Evolutionary conservation across 2,113 vertebrate genomes (phyloP).

Genomic region (Egretta garzetta): DNA sequence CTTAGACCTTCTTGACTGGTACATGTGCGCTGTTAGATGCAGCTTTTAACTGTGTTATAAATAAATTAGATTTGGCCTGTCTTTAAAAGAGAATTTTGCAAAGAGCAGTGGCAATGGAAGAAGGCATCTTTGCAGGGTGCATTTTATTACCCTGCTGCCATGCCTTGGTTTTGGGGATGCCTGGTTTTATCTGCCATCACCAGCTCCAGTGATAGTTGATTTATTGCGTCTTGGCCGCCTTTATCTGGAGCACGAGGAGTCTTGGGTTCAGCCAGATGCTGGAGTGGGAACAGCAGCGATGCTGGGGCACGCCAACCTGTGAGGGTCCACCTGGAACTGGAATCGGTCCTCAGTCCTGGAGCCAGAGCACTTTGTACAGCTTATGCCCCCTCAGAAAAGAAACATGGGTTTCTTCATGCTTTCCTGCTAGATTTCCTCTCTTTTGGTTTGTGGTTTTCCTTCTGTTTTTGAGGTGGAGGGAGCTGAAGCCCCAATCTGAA

Average conservation of each 20-base stretch:
- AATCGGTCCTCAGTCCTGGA: neutral
- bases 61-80: neutral
- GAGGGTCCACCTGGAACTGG: neutral
- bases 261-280: neutral
- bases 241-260: neutral
- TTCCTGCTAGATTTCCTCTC: neutral
- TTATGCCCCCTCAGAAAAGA: neutral
- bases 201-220: neutral
- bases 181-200: neutral
- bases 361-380: neutral
- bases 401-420: neutral
- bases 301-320: neutral
- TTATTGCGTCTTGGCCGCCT: neutral
- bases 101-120: neutral
- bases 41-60: neutral
- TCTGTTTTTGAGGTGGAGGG: neutral
- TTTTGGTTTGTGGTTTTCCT: neutral
- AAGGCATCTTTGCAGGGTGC: neutral
- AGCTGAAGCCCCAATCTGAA: neutral
- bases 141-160: neutral
- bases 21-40: neutral
- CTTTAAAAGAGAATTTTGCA: neutral
- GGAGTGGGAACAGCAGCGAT: neutral
- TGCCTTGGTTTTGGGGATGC: no score
- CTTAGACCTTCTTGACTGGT: neutral